phyloP scores from a whole-genome alignment of 2,113 vertebrate species.

The Sorex araneus region DNA sequence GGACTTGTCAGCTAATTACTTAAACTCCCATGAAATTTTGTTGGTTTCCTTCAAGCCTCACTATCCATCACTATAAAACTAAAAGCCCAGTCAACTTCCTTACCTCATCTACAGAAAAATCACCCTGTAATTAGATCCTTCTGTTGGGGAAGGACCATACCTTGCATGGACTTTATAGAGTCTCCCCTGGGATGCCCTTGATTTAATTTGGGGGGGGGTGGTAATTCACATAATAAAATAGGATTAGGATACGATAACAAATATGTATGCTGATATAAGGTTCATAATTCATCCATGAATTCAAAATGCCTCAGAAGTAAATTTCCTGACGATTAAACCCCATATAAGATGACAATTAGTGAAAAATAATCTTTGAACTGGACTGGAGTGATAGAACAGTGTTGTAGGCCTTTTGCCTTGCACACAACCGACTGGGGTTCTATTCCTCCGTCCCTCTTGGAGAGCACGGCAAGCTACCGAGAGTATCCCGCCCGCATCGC shows the following conservation, averaged over 20 bases:
- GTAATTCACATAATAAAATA: constrained; percentile 25
- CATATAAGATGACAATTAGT: not conserved
- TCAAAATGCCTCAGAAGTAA: constrained; percentile 45
- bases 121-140: not conserved
- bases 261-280: not conserved
- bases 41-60: constrained; percentile 1
- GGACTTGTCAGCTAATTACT: not conserved
- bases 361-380: too few species aligned
- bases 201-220: not conserved
- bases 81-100: not conserved
- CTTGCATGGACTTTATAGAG: not conserved
- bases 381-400: not conserved
- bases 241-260: constrained; percentile 3
- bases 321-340: not conserved
- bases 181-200: not conserved
- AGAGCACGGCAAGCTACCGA: too few species aligned
- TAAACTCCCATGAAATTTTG: not conserved
- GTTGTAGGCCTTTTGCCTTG: too few species aligned
- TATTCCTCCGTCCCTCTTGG: too few species aligned
- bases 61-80: not conserved
- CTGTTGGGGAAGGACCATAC: not conserved
- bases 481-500: too few species aligned
- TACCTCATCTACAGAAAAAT: not conserved
- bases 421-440: too few species aligned
- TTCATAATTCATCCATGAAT: not conserved